Evolutionary conservation across 2,113 vertebrate genomes (phyloP), one percentile per base, ranked within the genome.

Genomic region (Hiodon tergisus): DNA sequence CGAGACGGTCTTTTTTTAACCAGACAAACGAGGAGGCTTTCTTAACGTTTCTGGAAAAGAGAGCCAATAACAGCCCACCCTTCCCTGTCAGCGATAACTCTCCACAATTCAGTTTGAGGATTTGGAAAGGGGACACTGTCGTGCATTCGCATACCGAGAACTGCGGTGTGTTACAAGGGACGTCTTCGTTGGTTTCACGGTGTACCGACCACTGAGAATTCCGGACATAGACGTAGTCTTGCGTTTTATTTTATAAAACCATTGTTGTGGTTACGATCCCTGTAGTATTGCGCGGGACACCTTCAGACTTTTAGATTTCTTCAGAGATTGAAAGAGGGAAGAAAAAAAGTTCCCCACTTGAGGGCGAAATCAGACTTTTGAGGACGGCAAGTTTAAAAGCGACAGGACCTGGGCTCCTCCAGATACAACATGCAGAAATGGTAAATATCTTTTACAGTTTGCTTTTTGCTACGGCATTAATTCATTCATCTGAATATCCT

Each of bases 371-470:
- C 86, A 84, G 88, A 89, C 88, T 87, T 89, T 80, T 77, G 79
- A 85, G 80, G 86, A 86, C 82, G 80, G 72, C 66, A 85, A 73
- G 85, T 86, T 80, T 77, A 83, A 83, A 86, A 86, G 83, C 78
- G 75, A 84, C 87, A 85, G 86, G 73, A 91, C 78, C 84, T 68
- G 81, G 80, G 81, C 17, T 87, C 87, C 85, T 77, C 85, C 81
- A 86, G 79, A 87, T 75, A 87, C 88, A 89, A 85, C 88, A 92
- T 92, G 91, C 90, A 89, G 86, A 87, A 84, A 92, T 92, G 91
- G 91, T 92, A 89, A 92, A 87, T 91, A 88, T 85, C 47, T 31
- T 77, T 66, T 52, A 58, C 70, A 55, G 58, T 54, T 60, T 67
- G 63, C 65, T 31, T 67, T 57, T 11, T n/a, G 62, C 75, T 54